These are phyloP conservation scores for Ostrea denselamellosa DNA, from an alignment of 1,140 invertebrate genomes.

Conservation along the genomic window DNA sequence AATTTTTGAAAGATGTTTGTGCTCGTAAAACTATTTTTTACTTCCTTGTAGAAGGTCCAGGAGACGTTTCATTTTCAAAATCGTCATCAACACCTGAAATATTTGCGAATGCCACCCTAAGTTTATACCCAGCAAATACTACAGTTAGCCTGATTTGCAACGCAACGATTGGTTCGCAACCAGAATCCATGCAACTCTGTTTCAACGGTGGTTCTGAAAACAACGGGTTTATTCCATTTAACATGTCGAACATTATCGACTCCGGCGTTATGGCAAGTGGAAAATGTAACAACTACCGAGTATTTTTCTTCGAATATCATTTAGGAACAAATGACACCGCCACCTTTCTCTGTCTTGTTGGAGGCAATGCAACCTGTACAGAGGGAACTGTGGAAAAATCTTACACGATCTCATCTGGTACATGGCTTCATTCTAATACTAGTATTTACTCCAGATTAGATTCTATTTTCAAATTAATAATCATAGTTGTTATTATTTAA, in stretches of 20 bases:
- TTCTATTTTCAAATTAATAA: background rate
- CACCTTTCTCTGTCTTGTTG: constrained; percentile 25
- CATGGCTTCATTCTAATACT: background rate
- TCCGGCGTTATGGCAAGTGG: background rate
- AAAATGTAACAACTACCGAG: background rate
- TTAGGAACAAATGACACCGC: constrained; percentile 17
- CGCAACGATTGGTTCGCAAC: constrained; percentile 8
- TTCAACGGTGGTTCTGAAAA: background rate
- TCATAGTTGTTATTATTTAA: background rate
- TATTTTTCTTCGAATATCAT: background rate
- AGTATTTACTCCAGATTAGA: background rate
- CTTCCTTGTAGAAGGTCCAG: background rate
- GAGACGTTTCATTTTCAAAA: background rate
- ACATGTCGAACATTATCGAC: background rate
- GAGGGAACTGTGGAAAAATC: background rate
- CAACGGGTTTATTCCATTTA: background rate
- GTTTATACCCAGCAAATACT: constrained; percentile 4
- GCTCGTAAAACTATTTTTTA: background rate
- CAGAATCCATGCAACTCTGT: background rate
- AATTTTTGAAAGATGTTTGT: too few species aligned
- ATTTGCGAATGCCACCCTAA: background rate
- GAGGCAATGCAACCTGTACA: background rate
- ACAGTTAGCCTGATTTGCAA: background rate
- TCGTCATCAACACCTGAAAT: constrained; percentile 3
- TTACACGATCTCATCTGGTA: constrained; percentile 1